Evolutionary conservation across 1,140 invertebrate species (phyloP), one percentile per base, ranked within the genome.

Genomic region (Spodoptera frugiperda): DNA sequence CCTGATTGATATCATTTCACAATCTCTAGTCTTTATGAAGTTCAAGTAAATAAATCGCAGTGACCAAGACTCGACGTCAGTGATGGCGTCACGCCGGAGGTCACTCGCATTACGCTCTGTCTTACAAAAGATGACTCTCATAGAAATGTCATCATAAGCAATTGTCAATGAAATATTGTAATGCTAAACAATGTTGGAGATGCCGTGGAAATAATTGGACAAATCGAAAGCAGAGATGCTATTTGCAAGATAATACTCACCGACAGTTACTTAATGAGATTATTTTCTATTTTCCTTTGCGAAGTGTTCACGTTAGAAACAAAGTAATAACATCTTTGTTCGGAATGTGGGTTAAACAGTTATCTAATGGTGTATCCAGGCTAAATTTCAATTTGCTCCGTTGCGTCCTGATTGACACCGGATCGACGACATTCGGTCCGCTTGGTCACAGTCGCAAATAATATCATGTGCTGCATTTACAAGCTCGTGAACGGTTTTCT

Each of bases 341-440:
- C 84, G 79, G 86, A 87, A 88, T 88, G 85, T 83, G 83, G 80
- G 77, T 80, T 83, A 91, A 84, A 90, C 9, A 91, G 88, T 89
- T 88, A 80, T 87, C 78, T 85, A 86, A 87, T 86, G 19, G 79
- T 49, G 71, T 84, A 85, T 85, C 85, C 82, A 85, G 85, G 81
- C 78, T 87, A 87, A 78, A 84, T 84, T 81, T 72, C 79, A 83
- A 84, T 83, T 91, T 88, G 89, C 84, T 82, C 79, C 83, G 89
- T 84, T 89, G 89, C 78, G 75, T 85, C 80, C 55, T 70, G 80
- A 84, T 82, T 79, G 82, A 86, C 84, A 74, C 48, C 71, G 79
- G 78, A 79, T 84, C 76, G 73, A 75, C 59, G 85, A 79, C 78
- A 78, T 77, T 80, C 77, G 82, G 74, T 79, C 79, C 79, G 84